Base-by-base conservation (phyloP, 53 echinoderm and acorn worm species). In the Hippasteria phrygiana region DNA sequence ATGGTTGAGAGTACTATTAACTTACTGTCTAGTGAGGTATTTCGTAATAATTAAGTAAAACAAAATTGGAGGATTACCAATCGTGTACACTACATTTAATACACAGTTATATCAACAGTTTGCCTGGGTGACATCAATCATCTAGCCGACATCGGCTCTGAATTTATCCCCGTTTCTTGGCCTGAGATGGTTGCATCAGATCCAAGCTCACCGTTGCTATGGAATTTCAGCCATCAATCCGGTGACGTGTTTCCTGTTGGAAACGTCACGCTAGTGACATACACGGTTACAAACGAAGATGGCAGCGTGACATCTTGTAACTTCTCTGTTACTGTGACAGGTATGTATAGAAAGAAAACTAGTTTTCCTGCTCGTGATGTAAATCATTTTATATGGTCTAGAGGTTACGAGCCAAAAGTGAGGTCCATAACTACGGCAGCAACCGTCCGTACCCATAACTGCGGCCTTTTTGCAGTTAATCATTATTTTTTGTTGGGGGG, bases 281-380 rank as follows among this genome's bases (percentile, higher is more conserved):
- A 80, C 71, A 71, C 36, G 0, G 89, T 80, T 1, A 53, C 71
- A 22, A 72, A 80, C 40, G 33, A 51, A 12, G 27, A 39, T 18
- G 89, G 89, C 17, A 89, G 80, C 38, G 20, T 13, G 0, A 80
- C 51, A 22, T 2, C 7, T 2, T 89, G 89, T 24, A 53, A 36
- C 70, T 89, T 89, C 39, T 54, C 71, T 10, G 72, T 89, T 2
- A 43, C 55, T 10, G 72, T 89, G 5, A 69, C 53, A 80, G 89
- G 89, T 80, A 8, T 24, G 69, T 16, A 16, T 70, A 13, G 14
- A 18, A 0, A 13, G 54, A 17, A 12, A 12, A n/a, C n/a, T n/a
- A n/a, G n/a, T n/a, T n/a, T n/a, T 54, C 20, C 20, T 2, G 1
- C 20, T 4, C 0, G 1, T 16, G 1, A 54, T 54, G 20, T 20